A percentile compares a stretch with the other conserved stretches of the same genome.
These are phyloP conservation scores for Oplegnathus fasciatus DNA, from an alignment of 2,113 vertebrate species.

Conservation along the genomic window DNA sequence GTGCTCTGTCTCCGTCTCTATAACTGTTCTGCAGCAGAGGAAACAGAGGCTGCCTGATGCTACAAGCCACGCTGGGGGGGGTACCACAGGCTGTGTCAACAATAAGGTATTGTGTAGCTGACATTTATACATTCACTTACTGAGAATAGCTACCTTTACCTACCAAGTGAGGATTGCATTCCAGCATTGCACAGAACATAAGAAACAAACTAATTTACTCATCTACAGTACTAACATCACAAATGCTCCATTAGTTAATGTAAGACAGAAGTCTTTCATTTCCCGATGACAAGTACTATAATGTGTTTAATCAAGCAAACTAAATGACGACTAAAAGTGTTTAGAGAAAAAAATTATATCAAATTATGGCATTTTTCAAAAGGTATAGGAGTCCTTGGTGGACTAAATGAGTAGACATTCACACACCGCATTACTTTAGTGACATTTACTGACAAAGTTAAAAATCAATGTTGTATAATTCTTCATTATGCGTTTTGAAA, in stretches of 20 bases:
- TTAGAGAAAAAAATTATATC: not conserved
- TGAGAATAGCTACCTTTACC: constrained; percentile 25
- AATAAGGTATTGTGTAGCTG: constrained; percentile 60
- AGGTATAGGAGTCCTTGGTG: not conserved
- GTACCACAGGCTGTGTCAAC: constrained; percentile 57
- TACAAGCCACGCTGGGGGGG: constrained; percentile 42
- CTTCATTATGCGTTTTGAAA: not conserved
- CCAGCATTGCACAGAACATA: not conserved
- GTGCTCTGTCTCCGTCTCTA: constrained; percentile 69
- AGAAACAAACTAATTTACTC: not conserved
- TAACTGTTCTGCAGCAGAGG: constrained; percentile 66
- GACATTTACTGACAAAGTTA: not conserved
- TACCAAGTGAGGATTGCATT: constrained; percentile 1
- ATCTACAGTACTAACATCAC: not conserved
- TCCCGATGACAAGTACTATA: not conserved
- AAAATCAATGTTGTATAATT: not conserved
- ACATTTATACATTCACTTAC: constrained; percentile 59
- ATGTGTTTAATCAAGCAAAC: constrained; percentile 16
- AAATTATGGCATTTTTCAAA: not conserved
- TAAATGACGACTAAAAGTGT: not conserved
- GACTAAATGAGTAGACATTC: constrained; percentile 9
- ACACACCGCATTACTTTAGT: not conserved
- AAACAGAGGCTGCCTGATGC: constrained; percentile 64
- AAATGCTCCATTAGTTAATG: not conserved
- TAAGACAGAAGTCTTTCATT: not conserved